These are phyloP conservation scores for Drosophila limbata DNA, from an alignment of 2,888 invertebrate genomes.

Conservation along the genomic window DNA sequence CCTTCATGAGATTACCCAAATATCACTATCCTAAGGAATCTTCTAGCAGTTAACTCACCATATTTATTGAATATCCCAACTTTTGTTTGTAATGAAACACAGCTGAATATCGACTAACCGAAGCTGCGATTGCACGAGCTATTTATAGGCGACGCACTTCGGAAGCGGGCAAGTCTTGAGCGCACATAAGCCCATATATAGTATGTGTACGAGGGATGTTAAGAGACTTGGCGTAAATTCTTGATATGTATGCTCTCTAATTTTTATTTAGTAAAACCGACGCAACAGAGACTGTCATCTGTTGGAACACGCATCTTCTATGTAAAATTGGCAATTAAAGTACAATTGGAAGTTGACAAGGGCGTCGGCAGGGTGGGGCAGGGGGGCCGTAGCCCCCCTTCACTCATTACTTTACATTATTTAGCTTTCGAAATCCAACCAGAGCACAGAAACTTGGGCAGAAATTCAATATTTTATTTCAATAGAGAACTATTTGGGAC, in stretches of 20 bases:
- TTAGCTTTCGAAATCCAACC: too few relatives aligned
- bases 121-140: slow-evolving; percentile 34
- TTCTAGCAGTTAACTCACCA: not conserved
- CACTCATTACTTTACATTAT: too few relatives aligned
- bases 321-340: too few relatives aligned
- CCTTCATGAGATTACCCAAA: not conserved
- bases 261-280: not conserved
- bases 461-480: too few relatives aligned
- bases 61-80: slow-evolving; percentile 57
- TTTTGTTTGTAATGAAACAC: slow-evolving; percentile 85
- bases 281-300: not conserved
- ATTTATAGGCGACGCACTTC: slow-evolving; percentile 61
- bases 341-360: too few relatives aligned
- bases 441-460: too few relatives aligned
- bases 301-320: too few relatives aligned
- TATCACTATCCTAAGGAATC: not conserved
- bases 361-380: too few relatives aligned
- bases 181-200: slow-evolving; percentile 2
- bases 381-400: too few relatives aligned
- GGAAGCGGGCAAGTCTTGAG: slow-evolving; percentile 2
- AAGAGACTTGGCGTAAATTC: slow-evolving; percentile 2
- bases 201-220: slow-evolving; percentile 18
- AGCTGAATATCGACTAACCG: slow-evolving; percentile 84
- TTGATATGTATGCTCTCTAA: not conserved
- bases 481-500: too few relatives aligned